Evolutionary conservation across 2,888 invertebrate genomes (phyloP).

Genomic region (Tillus elongatus): DNA sequence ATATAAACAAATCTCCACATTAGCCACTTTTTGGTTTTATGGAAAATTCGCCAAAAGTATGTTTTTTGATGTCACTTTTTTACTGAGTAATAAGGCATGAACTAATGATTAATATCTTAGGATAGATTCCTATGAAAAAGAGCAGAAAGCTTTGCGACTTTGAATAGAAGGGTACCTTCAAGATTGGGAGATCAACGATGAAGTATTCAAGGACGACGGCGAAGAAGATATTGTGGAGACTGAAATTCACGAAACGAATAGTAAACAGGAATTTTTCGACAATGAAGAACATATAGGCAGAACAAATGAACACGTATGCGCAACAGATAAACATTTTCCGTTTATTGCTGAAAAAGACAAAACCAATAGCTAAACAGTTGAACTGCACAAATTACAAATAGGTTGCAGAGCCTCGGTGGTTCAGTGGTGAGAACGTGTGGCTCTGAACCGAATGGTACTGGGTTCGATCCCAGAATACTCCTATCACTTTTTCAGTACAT

Average conservation of each 20-base stretch:
- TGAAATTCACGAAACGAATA: conserved; percentile 3
- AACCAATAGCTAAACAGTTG: no score
- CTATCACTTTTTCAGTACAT: no score
- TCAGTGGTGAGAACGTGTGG: no score
- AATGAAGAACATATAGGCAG: background rate
- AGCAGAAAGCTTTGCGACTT: background rate
- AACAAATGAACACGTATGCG: background rate
- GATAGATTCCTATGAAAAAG: conserved; percentile 3
- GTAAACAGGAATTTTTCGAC: conserved; percentile 1
- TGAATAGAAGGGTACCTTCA: background rate
- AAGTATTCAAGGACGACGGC: background rate
- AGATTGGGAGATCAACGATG: conserved; percentile 2
- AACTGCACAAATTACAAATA: no score
- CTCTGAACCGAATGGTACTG: no score
- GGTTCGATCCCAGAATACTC: no score
- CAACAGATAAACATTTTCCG: conserved; percentile 1
- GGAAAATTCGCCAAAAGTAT: no score
- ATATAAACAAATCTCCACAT: no score
- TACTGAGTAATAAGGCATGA: no score
- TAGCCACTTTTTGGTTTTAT: no score
- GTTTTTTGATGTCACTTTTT: no score
- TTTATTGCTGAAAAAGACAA: background rate
- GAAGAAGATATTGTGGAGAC: conserved; percentile 3
- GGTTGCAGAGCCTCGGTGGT: no score
- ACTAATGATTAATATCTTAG: conserved; percentile 1